Evolutionary conservation across 2,888 invertebrate genomes (phyloP), one percentile per base, ranked within the genome.

Genomic region (Crocallis elinguaria): DNA sequence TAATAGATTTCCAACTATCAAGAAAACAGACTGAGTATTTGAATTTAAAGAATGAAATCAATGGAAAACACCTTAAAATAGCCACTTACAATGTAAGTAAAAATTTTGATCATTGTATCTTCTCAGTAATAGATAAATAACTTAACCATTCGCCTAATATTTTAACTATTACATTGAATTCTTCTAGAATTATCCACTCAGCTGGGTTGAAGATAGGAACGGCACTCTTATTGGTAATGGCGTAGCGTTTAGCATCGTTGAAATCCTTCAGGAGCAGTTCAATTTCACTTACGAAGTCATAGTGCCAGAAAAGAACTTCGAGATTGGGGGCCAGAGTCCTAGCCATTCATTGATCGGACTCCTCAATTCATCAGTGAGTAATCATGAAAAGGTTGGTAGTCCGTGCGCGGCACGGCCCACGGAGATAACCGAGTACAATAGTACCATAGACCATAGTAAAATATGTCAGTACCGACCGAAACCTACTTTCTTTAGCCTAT

Each of bases 221-320:
- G 94, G 93, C 0, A 93, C 89, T 0, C 63, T 92, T 3, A 64
- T 87, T 0, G 96, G 96, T 0, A 77, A 69, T 1, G 97, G 97
- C 0, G 94, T 96, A 4, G 95, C 96, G 0, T 97, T 96, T 73
- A 88, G 93, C 43, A 79, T 97, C 43, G 79, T 97, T 7, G 84
- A 95, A 17, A 93, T 96, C 37, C 86, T 97, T 2, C 92, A 93
- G 33, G 77, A 93, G 46, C 94, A 94, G 66, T 94, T 94, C 62
- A 94, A 95, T 62, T 97, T 97, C 59, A 94, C 94, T 0, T 97
- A 95, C 68, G 93, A 94, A 9, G 90, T 97, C 0, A 78, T 95
- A 9, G 77, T 92, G 38, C 95, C 96, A 0, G 82, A 90, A 5
- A 88, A 86, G 33, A 94, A 95, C 71, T 89, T 92, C 6, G 92